A percentile compares a stretch with the other conserved stretches of the same genome.
phyloP scores from a whole-genome alignment of 1,140 invertebrate genomes.

The Venustaconcha ellipsiformis region DNA sequence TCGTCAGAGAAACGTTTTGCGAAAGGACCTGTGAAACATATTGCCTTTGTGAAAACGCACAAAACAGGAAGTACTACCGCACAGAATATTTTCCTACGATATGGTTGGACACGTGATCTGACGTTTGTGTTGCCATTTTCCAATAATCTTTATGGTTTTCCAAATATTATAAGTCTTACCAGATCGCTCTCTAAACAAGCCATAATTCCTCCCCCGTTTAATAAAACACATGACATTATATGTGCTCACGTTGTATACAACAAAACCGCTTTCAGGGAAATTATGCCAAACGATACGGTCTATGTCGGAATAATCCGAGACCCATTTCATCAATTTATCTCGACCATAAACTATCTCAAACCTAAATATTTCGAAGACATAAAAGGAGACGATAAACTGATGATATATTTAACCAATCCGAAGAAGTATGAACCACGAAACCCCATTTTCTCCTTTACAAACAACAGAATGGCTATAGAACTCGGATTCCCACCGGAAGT shows the following conservation, averaged over 20 bases:
- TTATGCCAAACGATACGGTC: slow-evolving; percentile 35
- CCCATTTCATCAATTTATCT: slow-evolving; percentile 37
- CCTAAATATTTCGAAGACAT: slow-evolving; percentile 20
- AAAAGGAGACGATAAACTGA: slow-evolving; percentile 3
- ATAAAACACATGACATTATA: slow-evolving; percentile 36
- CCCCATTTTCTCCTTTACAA: slow-evolving; percentile 22
- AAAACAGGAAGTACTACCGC: slow-evolving; percentile 40
- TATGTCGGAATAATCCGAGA: slow-evolving; percentile 44
- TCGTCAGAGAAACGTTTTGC: too few species aligned
- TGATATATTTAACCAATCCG: slow-evolving; percentile 24
- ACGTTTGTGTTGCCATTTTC: slow-evolving; percentile 23
- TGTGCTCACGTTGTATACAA: slow-evolving; percentile 43
- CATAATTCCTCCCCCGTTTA: slow-evolving; percentile 27
- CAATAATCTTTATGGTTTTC: slow-evolving; percentile 16
- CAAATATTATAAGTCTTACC: slow-evolving; percentile 29
- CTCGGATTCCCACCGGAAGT: slow-evolving; percentile 33
- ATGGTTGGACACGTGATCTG: slow-evolving; percentile 24
- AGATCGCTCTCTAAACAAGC: slow-evolving; percentile 16
- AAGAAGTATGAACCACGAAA: slow-evolving; percentile 20
- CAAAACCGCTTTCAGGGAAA: slow-evolving; percentile 24
- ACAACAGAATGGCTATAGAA: slow-evolving; percentile 44
- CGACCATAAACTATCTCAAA: slow-evolving; percentile 34
- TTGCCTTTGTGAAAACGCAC: slow-evolving; percentile 41
- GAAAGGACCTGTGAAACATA: slow-evolving; percentile 6
- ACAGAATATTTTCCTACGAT: slow-evolving; percentile 34